phyloP scores from a whole-genome alignment of 2,113 vertebrate species.

The Gopherus flavomarginatus region DNA sequence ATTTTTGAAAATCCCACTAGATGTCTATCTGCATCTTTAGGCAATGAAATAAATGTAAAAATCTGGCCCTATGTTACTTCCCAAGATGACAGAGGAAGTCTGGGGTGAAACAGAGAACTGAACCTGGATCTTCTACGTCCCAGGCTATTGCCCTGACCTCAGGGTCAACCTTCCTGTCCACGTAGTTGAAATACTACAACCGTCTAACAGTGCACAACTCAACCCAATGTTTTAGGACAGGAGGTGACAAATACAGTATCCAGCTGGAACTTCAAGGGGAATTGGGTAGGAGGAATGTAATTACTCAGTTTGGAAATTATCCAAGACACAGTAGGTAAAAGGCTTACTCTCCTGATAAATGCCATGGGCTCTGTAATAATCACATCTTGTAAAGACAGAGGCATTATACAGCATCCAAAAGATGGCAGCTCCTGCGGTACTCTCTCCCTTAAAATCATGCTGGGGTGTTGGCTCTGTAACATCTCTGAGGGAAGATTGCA shows the following conservation, averaged over 20 bases:
- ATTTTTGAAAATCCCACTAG: no score
- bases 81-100: neutral
- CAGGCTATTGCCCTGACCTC: neutral
- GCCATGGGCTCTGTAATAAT: neutral
- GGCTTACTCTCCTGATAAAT: neutral
- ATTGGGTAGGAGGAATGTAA: neutral
- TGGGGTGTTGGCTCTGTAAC: neutral
- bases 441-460: neutral
- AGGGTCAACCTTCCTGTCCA: neutral
- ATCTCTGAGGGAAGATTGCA: rapidly evolving
- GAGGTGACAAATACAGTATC: neutral
- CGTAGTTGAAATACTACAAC: neutral
- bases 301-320: neutral
- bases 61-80: neutral
- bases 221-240: neutral
- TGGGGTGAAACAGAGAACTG: neutral
- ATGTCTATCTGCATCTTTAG: no score
- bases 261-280: rapidly evolving
- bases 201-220: neutral
- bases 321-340: neutral
- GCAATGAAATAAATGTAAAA: neutral
- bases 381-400: neutral
- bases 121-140: neutral
- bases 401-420: rapidly evolving
- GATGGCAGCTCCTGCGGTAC: neutral